These are phyloP conservation scores for Odontomachus brunneus DNA, from an alignment of 1,140 invertebrate genomes.

Conservation along the genomic window DNA sequence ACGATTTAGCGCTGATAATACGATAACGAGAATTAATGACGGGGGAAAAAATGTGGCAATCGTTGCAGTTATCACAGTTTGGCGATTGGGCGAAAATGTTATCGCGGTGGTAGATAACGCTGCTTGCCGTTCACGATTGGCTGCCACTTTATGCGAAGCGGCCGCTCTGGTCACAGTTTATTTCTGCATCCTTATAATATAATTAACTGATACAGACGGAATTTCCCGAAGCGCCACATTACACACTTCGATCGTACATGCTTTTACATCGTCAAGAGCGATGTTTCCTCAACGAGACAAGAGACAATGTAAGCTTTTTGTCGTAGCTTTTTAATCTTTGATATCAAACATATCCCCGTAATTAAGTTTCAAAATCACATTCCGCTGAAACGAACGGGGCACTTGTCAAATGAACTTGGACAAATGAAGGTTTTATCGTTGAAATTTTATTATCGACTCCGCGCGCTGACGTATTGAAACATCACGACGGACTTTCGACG, in stretches of 20 bases:
- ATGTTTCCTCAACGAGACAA: not conserved
- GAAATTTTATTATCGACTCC: not conserved
- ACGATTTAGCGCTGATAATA: not conserved
- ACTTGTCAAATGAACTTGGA: too few species aligned
- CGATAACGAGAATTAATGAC: not conserved
- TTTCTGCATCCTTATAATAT: conserved; percentile 21
- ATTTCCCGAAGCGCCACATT: not conserved
- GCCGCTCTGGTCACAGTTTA: conserved; percentile 44
- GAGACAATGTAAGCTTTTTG: not conserved
- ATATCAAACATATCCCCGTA: not conserved
- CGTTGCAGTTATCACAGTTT: not conserved
- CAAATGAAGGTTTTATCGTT: not conserved
- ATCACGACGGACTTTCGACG: not conserved
- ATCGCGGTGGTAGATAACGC: conserved; percentile 58
- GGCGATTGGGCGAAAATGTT: not conserved
- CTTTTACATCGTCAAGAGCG: not conserved
- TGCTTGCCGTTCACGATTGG: conserved; percentile 53
- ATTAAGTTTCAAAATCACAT: too few species aligned
- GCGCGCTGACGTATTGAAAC: not conserved
- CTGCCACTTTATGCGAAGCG: conserved; percentile 54
- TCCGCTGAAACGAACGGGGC: too few species aligned
- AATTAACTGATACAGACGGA: conserved; percentile 43
- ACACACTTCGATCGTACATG: not conserved
- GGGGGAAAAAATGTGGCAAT: not conserved
- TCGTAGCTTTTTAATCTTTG: not conserved